phyloP scores from a whole-genome alignment of 2,888 invertebrate species.

The Prenolepis imparis region DNA sequence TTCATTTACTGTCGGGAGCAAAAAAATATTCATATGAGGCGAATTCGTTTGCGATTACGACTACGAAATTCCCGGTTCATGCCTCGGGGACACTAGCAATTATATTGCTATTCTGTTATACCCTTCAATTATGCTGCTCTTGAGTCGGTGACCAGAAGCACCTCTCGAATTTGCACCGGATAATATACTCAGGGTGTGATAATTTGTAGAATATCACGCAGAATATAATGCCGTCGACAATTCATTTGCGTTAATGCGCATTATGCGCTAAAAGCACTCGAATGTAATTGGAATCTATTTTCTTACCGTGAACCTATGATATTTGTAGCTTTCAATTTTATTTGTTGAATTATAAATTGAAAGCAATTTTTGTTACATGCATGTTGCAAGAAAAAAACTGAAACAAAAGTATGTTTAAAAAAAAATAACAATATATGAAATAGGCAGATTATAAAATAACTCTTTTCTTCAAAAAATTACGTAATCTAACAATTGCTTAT shows the following conservation, averaged over 20 bases:
- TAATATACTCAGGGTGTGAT: conserved; percentile 6
- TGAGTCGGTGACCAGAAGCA: conserved; percentile 20
- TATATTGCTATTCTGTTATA: not conserved
- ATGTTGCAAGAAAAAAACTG: not conserved
- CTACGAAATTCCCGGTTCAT: not conserved
- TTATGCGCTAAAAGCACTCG: conserved; percentile 13
- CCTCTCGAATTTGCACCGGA: conserved; percentile 28
- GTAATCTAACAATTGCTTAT: not conserved
- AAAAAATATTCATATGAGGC: not conserved
- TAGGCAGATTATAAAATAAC: not conserved
- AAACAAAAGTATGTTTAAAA: not conserved
- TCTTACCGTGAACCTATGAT: not conserved
- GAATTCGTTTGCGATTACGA: not conserved
- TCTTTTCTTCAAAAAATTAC: conserved; percentile 6
- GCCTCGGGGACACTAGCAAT: conserved; percentile 5
- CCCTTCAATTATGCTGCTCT: not conserved
- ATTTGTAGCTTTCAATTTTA: conserved; percentile 1
- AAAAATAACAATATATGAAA: not conserved
- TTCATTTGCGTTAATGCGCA: conserved; percentile 9
- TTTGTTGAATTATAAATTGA: not conserved
- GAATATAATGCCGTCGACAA: conserved; percentile 16
- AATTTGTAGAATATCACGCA: conserved; percentile 34
- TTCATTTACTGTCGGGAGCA: not conserved
- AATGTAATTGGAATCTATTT: conserved; percentile 25
- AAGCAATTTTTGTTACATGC: not conserved